Base-by-base conservation (phyloP, 2,113 vertebrate genomes). In the Stigmatopora nigra region DNA sequence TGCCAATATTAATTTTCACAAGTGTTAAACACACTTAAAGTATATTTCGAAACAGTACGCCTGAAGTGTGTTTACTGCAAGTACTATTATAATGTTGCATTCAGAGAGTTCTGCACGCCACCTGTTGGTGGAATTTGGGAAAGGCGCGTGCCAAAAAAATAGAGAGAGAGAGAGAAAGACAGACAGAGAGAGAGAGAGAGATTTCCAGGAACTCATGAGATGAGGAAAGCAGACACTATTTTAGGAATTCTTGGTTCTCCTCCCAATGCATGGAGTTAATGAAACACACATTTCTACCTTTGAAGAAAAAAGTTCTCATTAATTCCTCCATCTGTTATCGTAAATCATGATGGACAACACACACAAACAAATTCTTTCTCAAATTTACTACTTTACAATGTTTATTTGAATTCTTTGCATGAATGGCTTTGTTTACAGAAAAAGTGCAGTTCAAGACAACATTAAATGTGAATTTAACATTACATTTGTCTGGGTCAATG, bases 111-210 rank as follows among this genome's bases (percentile, higher is more conserved):
- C n/a, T 20, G 38, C n/a, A 20, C 64, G 63, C 61, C 73, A 44
- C 20, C 81, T 78, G 59, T 55, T 20, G 76, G 73, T 35, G 22
- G 35, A 19, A 12, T 1, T 9, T 20, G 11, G 17, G 5, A 8
- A 56, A 20, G 5, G 49, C 68, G 68, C 22, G 47, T 6, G n/a
- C 1, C 1, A 7, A 17, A 49, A n/a, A 51, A 19, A 8, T 8
- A 19, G 2, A n/a, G 9, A 8, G n/a, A 19, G 15, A 19, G 17
- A 55, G 7, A 41, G 38, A 41, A 7, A 8, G n/a, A 19, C 7
- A 19, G 17, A 55, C 2, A 41, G 38, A 41, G 1, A 8, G 38
- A 41, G 38, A 8, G 38, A 2, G 10, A 7, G 4, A 60, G 58
- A 20, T 61, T 44, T 61, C 38, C 38, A 44, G 58, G n/a, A 44